These are phyloP conservation scores for Megathymus violae DNA, from an alignment of 1,140 invertebrate species.

Conservation along the genomic window DNA sequence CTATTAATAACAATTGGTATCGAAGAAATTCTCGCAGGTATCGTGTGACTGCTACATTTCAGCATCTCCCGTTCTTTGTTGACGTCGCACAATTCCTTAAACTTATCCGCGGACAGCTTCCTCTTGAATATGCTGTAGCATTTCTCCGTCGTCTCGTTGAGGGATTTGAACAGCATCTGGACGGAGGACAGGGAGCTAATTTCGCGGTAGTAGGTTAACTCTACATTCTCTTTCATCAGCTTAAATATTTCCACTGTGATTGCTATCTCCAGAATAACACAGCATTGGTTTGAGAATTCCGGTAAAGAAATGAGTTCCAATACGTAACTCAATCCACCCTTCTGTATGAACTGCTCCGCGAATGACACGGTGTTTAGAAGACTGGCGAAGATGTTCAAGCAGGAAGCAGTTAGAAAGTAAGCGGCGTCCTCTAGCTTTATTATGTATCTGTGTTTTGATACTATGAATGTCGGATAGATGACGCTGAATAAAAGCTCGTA, in stretches of 20 bases:
- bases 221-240: conserved; percentile 66
- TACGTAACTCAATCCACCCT: conserved; percentile 84
- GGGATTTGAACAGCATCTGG: conserved; percentile 81
- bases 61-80: conserved; percentile 56
- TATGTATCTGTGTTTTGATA: conserved; percentile 80
- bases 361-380: conserved; percentile 84
- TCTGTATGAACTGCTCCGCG: conserved; percentile 85
- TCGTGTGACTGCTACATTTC: conserved; percentile 5
- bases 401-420: conserved; percentile 85
- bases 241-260: conserved; percentile 86
- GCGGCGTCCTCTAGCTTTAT: conserved; percentile 74
- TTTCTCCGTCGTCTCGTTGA: conserved; percentile 79
- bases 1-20: conserved; percentile 43
- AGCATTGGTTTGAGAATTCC: conserved; percentile 85
- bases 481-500: conserved; percentile 85
- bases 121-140: conserved; percentile 65
- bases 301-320: conserved; percentile 82
- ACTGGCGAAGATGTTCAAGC: conserved; percentile 85
- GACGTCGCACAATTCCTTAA: conserved; percentile 59
- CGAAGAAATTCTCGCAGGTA: conserved; percentile 30
- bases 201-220: conserved; percentile 61
- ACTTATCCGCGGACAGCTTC: conserved; percentile 60
- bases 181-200: conserved; percentile 76
- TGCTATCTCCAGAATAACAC: conserved; percentile 85
- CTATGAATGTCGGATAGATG: conserved; percentile 86